Evolutionary conservation across 2,888 invertebrate species (phyloP), one percentile per base, ranked within the genome.

Genomic region (Cheiracanthium punctorium): DNA sequence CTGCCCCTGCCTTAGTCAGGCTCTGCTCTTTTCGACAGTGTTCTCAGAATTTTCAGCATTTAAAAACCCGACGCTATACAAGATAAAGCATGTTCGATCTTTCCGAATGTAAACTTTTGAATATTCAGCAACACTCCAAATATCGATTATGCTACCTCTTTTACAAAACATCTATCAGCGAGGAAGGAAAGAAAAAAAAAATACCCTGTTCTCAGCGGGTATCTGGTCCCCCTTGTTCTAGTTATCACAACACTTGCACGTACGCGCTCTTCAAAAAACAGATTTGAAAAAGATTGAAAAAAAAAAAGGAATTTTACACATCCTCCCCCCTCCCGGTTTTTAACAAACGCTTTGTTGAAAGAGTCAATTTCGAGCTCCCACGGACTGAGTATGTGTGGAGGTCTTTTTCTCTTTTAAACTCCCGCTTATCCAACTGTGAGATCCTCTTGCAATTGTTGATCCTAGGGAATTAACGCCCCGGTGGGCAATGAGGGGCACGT

Each of bases 391-490:
- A n/a, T 37, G 12, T 48, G 72, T 30, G 4, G 65, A 67, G 30
- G 17, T 29, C 43, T 12, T 7, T 14, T 70, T 1, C 37, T 32
- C 43, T 33, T 70, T 70, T 52, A 48, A 48, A 69, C 33, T 48
- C 37, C 77, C 70, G 77, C 48, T 79, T 70, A 28, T 32, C 69
- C 65, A 48, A 43, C 48, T 70, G 77, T 79, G 70, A 52, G 77
- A 79, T 79, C 70, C 52, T 24, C 76, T 69, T 69, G 32, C 37
- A 33, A 69, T 69, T 69, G 69, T 69, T 24, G 58, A n/a, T 32
- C 8, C 33, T 1, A 10, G 33, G 33, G 69, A 32, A 69, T 69
- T 69, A 69, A 69, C 69, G 69, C 69, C 33, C 69, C 20, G 33
- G 24, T 64, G 20, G 43, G 52, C 48, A 52, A 32, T 32, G 32